Evolutionary conservation across 1,140 invertebrate species (phyloP).

Genomic region (Tetragonula clypearis): DNA sequence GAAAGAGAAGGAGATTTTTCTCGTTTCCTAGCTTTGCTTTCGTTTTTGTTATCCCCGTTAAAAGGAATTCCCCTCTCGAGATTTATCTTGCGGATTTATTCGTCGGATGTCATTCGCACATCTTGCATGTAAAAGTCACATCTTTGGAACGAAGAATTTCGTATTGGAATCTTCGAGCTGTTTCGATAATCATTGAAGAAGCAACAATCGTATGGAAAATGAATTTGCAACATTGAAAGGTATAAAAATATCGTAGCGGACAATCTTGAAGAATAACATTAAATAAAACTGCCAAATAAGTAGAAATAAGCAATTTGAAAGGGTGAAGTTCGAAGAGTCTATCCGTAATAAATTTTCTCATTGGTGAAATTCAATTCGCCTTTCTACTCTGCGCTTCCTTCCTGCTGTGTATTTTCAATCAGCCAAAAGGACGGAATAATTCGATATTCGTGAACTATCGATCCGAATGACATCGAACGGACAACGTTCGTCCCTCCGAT

Average conservation of each 20-base stretch:
- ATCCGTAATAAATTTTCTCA: too few species aligned
- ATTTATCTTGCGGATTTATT: too few species aligned
- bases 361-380: neutral
- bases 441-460: neutral
- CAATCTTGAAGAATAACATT: neutral
- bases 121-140: too few species aligned
- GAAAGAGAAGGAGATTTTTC: neutral
- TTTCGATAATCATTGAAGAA: neutral
- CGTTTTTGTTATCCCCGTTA: neutral
- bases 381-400: neutral
- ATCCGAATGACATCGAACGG: neutral
- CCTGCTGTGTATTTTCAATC: neutral
- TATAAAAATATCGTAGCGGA: neutral
- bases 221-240: neutral
- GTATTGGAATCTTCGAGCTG: neutral
- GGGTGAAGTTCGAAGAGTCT: neutral
- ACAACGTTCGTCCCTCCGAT: neutral
- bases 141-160: neutral
- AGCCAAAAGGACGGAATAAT: neutral
- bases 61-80: too few species aligned
- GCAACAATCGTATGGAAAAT: neutral
- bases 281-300: too few species aligned
- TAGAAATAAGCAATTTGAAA: too few species aligned
- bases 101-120: neutral
- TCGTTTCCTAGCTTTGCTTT: neutral